Evolutionary conservation across 2,797 vertebrate species (phyloP), one percentile per base, ranked within the genome.

Genomic region (Nannoperca australis): DNA sequence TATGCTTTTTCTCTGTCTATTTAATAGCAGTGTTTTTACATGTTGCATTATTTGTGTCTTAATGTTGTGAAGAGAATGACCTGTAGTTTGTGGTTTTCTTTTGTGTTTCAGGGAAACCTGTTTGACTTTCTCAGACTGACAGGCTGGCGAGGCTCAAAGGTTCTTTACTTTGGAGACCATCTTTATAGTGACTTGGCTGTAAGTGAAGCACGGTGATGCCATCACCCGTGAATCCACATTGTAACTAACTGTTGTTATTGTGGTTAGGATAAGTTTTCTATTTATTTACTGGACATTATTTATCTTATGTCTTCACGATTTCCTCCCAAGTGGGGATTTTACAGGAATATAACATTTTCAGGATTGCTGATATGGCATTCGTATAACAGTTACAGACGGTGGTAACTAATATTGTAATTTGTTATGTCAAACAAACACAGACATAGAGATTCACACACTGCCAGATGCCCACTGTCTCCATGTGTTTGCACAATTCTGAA

Each of bases 171-270:
- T 79, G 96, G 96, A 30, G 96, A 97, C 71, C 96, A 97, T 87
- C 95, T 97, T 36, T 97, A 97, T 62, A 97, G 96, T 62, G 96
- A 97, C 87, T 91, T 97, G 85, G 96, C 96, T 54, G 96, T 97
- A 79, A 95, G 95, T 93, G 20, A 22, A 69, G 17, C 36, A 2
- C 0, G 11, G 7, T 18, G 3, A 62, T 3, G 7, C 40, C 53
- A 14, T 34, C 22, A 13, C 15, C 4, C 14, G 47, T 20, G 2
- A 66, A 20, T 70, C 59, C 51, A 50, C 22, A 50, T 13, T 27
- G 17, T 62, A 38, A 79, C 54, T 68, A 14, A 70, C 27, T 1
- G 0, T 60, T 27, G 8, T 7, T 40, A 2, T 7, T 34, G 9
- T 70, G 20, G 63, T 47, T 24, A 22, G n/a, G 2, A 2, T 8